Percentiles rank a stretch among this genome's conserved stretches.
Conservation (phyloP, 2,797 vertebrate genomes). For the Notamacropus eugenii region DNA sequence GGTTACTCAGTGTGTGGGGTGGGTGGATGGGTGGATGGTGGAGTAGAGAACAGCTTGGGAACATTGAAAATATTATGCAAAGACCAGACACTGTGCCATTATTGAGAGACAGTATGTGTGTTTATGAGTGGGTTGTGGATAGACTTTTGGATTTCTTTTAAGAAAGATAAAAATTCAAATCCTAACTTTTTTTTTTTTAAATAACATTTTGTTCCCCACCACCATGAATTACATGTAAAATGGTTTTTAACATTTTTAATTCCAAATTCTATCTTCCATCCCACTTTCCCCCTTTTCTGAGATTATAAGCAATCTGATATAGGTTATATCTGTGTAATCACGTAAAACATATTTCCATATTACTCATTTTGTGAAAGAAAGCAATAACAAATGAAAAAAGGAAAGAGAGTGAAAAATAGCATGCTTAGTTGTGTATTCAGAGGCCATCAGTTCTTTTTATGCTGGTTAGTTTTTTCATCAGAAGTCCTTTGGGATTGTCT, state of each 20-base stretch:
- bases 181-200: not conserved
- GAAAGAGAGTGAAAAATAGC: not conserved
- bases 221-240: not conserved
- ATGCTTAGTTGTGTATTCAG: not conserved
- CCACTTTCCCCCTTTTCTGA: not conserved
- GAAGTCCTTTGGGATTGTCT: not conserved
- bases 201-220: not conserved
- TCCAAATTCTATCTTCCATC: not conserved
- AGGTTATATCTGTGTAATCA: not conserved
- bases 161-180: not conserved
- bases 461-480: not conserved
- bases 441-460: not conserved
- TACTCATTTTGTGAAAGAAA: not conserved
- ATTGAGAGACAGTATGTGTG: not conserved
- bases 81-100: not conserved
- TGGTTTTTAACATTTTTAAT: not conserved
- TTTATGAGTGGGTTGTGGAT: rapidly evolving
- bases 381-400: not conserved
- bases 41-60: not conserved
- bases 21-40: no score
- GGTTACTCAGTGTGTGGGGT: not conserved
- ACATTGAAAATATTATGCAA: not conserved
- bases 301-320: not conserved
- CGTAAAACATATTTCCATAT: not conserved
- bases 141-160: not conserved